These are phyloP conservation scores for Pseudotriccus pelzelni DNA, from an alignment of 2,797 vertebrate species.

Conservation along the genomic window DNA sequence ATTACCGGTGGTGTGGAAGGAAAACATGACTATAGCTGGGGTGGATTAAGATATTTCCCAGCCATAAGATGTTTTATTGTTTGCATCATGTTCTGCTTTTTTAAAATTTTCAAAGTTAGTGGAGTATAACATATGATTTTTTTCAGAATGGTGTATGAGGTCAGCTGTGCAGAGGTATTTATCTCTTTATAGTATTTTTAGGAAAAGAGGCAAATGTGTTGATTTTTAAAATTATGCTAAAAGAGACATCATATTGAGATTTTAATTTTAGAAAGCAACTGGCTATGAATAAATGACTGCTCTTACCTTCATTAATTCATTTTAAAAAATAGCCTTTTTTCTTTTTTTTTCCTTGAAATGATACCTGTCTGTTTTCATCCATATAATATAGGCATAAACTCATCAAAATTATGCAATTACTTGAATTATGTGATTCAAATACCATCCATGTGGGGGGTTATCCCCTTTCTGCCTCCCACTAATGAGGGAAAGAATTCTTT, in stretches of 20 bases:
- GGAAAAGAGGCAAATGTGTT: neutral
- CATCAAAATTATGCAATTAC: neutral
- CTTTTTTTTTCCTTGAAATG: neutral
- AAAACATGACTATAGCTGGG: neutral
- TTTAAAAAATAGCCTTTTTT: neutral
- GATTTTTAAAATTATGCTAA: neutral
- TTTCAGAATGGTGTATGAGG: neutral
- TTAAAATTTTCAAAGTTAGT: neutral
- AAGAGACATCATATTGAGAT: neutral
- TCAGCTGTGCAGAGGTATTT: neutral
- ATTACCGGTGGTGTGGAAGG: neutral
- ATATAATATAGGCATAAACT: neutral
- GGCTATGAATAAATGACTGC: neutral
- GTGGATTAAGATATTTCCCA: neutral
- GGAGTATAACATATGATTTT: neutral
- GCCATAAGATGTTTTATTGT: neutral
- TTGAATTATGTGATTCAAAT: neutral
- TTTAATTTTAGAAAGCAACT: neutral
- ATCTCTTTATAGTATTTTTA: neutral
- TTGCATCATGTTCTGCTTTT: neutral
- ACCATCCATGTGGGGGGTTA: neutral
- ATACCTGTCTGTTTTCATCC: neutral
- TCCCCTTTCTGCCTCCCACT: neutral
- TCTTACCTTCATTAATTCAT: neutral
- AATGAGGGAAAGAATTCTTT: neutral